phyloP scores from a whole-genome alignment of 2,888 invertebrate species.

The Argyresthia albistria region DNA sequence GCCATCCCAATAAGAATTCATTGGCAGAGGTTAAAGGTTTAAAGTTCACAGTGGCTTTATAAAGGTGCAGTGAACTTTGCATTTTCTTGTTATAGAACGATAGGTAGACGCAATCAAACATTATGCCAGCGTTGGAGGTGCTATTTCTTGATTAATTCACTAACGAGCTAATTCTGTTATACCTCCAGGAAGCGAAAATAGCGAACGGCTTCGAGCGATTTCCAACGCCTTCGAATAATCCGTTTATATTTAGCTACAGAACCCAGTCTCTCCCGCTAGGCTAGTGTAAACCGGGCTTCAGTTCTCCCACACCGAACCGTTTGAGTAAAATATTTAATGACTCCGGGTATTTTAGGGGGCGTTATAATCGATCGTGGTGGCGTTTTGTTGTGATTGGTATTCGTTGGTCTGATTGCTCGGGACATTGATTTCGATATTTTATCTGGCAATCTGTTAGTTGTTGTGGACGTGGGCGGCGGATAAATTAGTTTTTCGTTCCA shows the following conservation, averaged over 20 bases:
- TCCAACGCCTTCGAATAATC: background rate
- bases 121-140: background rate
- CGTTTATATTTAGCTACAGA: background rate
- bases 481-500: too few species aligned
- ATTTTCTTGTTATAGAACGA: too few species aligned
- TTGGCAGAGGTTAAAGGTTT: too few species aligned
- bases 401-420: background rate
- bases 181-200: background rate
- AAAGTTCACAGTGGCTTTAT: too few species aligned
- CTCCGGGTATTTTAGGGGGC: slow-evolving; percentile 12
- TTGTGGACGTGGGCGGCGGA: too few species aligned
- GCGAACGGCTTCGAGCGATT: background rate
- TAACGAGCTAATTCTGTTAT: background rate
- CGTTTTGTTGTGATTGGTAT: slow-evolving; percentile 4
- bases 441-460: too few species aligned
- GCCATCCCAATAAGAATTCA: too few species aligned
- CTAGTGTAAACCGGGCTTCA: background rate
- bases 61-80: too few species aligned
- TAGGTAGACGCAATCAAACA: too few species aligned
- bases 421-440: too few species aligned
- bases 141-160: slow-evolving; percentile 2
- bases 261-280: too few species aligned
- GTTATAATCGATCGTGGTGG: slow-evolving; percentile 7
- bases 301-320: slow-evolving; percentile 7
- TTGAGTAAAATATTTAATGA: slow-evolving; percentile 16